A percentile compares a stretch with the other conserved stretches of the same genome.
These are phyloP conservation scores for Ditula angustiorana DNA, from an alignment of 2,888 invertebrate genomes.

Conservation along the genomic window DNA sequence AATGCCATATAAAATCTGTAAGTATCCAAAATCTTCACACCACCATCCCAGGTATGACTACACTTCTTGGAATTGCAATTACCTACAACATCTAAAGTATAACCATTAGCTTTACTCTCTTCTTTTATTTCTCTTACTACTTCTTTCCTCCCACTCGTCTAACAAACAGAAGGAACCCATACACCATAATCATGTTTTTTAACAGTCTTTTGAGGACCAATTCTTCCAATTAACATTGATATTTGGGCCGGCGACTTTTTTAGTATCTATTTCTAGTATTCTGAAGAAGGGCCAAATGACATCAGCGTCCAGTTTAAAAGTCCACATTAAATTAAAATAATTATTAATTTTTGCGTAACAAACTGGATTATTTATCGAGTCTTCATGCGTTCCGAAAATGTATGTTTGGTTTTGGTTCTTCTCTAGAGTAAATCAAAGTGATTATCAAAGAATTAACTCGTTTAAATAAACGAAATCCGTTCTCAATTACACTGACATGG, in stretches of 20 bases:
- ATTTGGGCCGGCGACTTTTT: conserved; percentile 1
- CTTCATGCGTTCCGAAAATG: conserved; percentile 1
- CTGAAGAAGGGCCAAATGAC: conserved; percentile 16
- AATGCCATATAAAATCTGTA: conserved; percentile 10
- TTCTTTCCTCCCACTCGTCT: neutral
- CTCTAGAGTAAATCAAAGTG: neutral
- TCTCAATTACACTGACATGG: no score
- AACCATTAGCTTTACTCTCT: neutral
- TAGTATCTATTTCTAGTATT: neutral
- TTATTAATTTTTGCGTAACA: neutral
- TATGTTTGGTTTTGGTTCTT: neutral
- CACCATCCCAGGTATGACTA: neutral
- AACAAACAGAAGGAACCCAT: neutral
- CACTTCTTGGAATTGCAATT: neutral
- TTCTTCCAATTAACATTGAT: conserved; percentile 10
- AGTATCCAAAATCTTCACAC: neutral
- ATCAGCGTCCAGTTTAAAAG: conserved; percentile 1
- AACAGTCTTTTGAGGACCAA: neutral
- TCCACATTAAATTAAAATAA: conserved; percentile 11
- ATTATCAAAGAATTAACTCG: neutral
- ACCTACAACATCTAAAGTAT: neutral
- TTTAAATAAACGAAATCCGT: no score
- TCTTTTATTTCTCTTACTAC: neutral
- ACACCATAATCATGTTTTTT: neutral
- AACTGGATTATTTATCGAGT: neutral